Evolutionary conservation across 2,888 invertebrate genomes (phyloP).

Genomic region (Stenichneumon culpator): DNA sequence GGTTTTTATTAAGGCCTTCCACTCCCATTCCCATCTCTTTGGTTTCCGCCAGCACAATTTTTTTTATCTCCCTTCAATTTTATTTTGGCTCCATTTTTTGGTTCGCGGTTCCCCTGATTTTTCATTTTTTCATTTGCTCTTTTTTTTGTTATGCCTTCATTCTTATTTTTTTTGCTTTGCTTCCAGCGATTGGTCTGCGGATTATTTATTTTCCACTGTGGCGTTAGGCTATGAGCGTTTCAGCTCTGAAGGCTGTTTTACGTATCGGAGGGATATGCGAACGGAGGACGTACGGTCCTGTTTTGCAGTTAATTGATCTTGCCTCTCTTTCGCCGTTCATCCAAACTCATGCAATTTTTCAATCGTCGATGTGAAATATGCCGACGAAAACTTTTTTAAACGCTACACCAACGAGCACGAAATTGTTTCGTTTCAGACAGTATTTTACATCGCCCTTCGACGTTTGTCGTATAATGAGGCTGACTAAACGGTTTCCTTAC

Average conservation of each 20-base stretch:
- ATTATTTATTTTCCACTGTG: neutral
- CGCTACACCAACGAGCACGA: no score
- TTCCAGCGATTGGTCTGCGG: neutral
- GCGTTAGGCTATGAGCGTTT: neutral
- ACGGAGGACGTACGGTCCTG: no score
- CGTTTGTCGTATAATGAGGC: neutral
- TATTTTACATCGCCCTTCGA: neutral
- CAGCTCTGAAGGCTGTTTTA: neutral
- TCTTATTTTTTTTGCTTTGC: neutral
- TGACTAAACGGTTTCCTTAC: neutral
- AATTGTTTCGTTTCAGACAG: neutral
- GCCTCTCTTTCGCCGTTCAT: no score
- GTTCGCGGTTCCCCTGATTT: neutral
- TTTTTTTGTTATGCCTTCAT: neutral
- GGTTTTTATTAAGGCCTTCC: neutral
- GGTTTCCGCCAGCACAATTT: neutral
- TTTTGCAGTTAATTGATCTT: no score
- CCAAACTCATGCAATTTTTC: no score
- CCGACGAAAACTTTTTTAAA: no score
- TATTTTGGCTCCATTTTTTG: neutral
- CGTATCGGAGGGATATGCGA: no score
- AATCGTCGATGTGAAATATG: no score
- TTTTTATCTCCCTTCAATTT: slow-evolving; percentile 5
- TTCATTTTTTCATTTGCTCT: neutral
- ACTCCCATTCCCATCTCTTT: neutral